Conservation (phyloP, 2,797 vertebrate species). For the Sciurus vulgaris region DNA sequence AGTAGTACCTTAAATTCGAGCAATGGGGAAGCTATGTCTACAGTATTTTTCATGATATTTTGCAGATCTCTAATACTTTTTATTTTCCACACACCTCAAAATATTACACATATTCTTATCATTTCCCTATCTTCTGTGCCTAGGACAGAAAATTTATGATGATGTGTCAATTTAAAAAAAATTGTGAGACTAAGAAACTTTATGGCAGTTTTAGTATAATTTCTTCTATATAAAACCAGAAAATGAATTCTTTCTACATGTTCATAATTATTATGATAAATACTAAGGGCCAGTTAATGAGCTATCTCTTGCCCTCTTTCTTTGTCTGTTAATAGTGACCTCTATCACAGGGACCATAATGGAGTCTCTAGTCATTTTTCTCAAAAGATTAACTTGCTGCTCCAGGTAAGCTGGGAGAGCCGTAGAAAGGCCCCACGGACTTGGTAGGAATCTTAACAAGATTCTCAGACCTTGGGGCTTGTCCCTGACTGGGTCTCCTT, state of each 20-base stretch:
- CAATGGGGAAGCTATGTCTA: background rate
- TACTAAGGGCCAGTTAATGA: background rate
- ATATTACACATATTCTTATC: background rate
- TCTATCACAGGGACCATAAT: background rate
- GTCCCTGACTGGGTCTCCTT: no score
- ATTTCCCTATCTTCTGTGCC: background rate
- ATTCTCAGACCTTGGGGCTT: no score
- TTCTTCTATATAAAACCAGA: background rate
- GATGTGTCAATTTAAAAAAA: background rate
- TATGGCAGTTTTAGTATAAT: background rate
- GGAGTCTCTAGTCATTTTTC: background rate
- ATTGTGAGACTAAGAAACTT: background rate
- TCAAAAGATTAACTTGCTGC: background rate
- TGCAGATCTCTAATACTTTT: background rate
- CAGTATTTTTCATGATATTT: background rate
- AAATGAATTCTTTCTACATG: background rate
- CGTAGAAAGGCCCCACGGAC: no score
- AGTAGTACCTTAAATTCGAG: background rate
- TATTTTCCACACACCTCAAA: background rate
- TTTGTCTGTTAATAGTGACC: background rate
- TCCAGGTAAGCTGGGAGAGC: no score
- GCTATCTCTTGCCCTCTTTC: background rate
- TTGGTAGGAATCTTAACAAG: no score
- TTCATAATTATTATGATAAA: background rate
- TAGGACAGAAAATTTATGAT: background rate